Evolutionary conservation across 2,797 vertebrate species (phyloP).

Genomic region (Parauchenoglanis ngamensis): DNA sequence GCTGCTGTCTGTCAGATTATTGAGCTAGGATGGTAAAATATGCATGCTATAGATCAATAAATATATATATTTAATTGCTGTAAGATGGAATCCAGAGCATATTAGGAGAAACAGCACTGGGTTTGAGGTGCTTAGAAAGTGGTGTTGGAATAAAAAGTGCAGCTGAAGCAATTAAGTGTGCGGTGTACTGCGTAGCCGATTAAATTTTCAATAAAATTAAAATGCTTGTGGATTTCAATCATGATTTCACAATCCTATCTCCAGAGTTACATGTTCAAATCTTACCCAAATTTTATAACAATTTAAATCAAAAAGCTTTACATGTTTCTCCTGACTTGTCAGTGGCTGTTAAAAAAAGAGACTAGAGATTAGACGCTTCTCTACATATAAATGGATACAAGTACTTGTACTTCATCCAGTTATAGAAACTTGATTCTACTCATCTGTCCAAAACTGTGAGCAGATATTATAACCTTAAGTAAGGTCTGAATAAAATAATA

Average conservation of each 20-base stretch:
- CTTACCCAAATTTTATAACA: neutral
- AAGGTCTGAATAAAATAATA: neutral
- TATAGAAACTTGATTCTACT: neutral
- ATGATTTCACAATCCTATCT: neutral
- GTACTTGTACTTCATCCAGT: neutral
- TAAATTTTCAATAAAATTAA: neutral
- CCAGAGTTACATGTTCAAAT: neutral
- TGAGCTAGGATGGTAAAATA: conserved; percentile 3
- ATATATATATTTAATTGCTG: neutral
- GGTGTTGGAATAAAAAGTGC: neutral
- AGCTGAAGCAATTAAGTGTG: neutral
- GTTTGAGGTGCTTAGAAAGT: neutral
- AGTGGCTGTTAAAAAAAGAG: neutral
- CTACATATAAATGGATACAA: neutral
- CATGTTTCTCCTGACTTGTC: neutral
- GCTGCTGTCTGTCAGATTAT: conserved; percentile 28
- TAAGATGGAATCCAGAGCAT: neutral
- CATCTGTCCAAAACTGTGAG: neutral
- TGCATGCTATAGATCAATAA: neutral
- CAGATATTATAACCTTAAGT: neutral
- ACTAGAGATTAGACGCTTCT: neutral
- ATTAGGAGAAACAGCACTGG: neutral
- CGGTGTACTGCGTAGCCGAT: neutral
- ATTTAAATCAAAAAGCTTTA: neutral
- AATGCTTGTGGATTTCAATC: neutral